Conservation (phyloP, 2,113 vertebrate genomes). For the Pterophyllum scalare region DNA sequence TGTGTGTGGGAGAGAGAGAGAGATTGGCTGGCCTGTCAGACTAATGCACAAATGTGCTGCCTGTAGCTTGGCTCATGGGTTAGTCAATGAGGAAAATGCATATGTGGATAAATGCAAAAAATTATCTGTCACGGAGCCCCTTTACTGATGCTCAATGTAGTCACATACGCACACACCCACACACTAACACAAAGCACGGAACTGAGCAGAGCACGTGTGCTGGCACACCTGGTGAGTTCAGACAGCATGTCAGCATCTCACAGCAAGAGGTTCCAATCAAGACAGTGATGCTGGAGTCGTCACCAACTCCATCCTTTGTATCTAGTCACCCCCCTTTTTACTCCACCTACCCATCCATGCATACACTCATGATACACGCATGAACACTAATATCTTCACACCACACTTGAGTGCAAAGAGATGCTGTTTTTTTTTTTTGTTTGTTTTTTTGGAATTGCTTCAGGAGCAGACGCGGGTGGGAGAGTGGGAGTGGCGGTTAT, state of each 20-base stretch:
- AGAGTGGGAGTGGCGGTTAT: conserved; percentile 38
- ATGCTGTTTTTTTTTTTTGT: not conserved
- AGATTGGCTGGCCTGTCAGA: conserved; percentile 16
- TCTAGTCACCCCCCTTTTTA: conserved; percentile 28
- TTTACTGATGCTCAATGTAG: conserved; percentile 12
- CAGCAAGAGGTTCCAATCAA: conserved; percentile 54
- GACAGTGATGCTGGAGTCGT: conserved; percentile 37
- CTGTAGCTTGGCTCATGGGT: conserved; percentile 39
- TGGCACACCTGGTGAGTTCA: conserved; percentile 60
- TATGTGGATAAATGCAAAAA: conserved; percentile 32
- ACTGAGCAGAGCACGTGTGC: not conserved
- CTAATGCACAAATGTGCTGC: conserved; percentile 32
- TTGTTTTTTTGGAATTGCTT: not conserved
- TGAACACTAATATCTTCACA: conserved; percentile 1
- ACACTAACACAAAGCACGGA: not conserved
- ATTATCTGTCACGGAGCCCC: conserved; percentile 43
- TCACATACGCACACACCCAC: not conserved
- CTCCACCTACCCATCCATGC: not conserved
- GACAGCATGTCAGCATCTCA: conserved; percentile 63
- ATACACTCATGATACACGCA: not conserved
- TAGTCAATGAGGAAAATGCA: conserved; percentile 54
- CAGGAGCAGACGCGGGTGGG: not conserved
- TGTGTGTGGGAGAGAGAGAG: not conserved
- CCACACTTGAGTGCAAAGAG: not conserved
- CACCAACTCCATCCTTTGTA: not conserved